These are phyloP conservation scores for Aphis craccivora DNA, from an alignment of 1,140 invertebrate species.

Conservation along the genomic window DNA sequence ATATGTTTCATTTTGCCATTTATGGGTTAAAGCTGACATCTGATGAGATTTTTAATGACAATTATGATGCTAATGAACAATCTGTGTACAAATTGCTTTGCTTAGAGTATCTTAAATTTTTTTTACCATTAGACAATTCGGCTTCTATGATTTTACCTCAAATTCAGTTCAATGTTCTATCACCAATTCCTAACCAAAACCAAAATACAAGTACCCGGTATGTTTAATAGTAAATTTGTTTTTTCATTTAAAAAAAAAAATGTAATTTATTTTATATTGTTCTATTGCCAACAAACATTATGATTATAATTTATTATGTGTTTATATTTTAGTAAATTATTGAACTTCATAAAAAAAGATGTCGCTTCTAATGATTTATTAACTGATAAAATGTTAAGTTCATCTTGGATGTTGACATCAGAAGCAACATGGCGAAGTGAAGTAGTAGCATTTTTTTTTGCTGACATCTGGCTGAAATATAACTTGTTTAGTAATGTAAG, in stretches of 20 bases:
- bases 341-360: conserved; percentile 45
- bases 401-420: neutral
- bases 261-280: neutral
- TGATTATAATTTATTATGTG: neutral
- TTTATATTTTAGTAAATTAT: conserved; percentile 32
- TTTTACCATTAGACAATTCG: conserved; percentile 31
- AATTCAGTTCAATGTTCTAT: conserved; percentile 14
- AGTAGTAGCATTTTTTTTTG: conserved; percentile 29
- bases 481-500: neutral
- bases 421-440: conserved; percentile 55
- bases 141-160: conserved; percentile 11
- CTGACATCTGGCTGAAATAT: conserved; percentile 45
- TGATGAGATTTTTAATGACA: neutral
- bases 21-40: conserved; percentile 26
- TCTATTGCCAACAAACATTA: neutral
- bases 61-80: neutral
- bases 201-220: neutral
- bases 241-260: neutral
- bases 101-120: conserved; percentile 27
- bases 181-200: conserved; percentile 28
- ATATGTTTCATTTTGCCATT: conserved; percentile 46
- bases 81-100: conserved; percentile 26
- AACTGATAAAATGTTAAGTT: conserved; percentile 8
- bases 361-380: conserved; percentile 26
- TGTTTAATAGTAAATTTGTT: neutral